Percentiles rank a stretch among this genome's conserved stretches.
These are phyloP conservation scores for Nasalis larvatus DNA, from an alignment of 2,113 vertebrate species.

Conservation along the genomic window DNA sequence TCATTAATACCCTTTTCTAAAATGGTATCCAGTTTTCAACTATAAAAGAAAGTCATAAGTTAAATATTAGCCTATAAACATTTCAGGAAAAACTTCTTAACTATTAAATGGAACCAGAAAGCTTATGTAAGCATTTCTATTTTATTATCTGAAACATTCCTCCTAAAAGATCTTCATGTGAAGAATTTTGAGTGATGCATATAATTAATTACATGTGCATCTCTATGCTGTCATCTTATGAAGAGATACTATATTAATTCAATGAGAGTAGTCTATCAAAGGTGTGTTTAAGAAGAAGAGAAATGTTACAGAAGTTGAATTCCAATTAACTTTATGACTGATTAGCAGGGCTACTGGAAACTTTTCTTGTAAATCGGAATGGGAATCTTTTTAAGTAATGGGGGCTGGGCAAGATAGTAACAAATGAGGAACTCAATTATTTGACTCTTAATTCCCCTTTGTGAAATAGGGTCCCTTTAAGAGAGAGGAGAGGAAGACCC, in stretches of 20 bases:
- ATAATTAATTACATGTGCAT: background rate
- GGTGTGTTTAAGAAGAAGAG: background rate
- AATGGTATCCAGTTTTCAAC: background rate
- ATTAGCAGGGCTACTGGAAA: background rate
- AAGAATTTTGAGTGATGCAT: background rate
- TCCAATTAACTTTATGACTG: background rate
- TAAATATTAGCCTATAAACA: background rate
- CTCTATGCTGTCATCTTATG: background rate
- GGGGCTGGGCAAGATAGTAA: background rate
- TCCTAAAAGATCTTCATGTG: background rate
- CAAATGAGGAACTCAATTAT: background rate
- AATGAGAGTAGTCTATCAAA: background rate
- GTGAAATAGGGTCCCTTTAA: background rate
- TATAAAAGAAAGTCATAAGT: slow-evolving; percentile 53
- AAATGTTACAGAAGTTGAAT: background rate
- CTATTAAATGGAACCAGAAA: background rate
- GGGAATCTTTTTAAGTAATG: background rate
- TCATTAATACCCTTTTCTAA: slow-evolving; percentile 12
- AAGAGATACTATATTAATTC: background rate
- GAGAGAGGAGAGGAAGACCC: background rate
- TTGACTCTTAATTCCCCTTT: background rate
- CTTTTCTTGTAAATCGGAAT: background rate
- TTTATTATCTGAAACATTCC: background rate
- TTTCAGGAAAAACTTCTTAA: background rate
- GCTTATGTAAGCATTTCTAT: background rate